Evolutionary conservation across 2,888 invertebrate species (phyloP).

Genomic region (Xylota segnis): DNA sequence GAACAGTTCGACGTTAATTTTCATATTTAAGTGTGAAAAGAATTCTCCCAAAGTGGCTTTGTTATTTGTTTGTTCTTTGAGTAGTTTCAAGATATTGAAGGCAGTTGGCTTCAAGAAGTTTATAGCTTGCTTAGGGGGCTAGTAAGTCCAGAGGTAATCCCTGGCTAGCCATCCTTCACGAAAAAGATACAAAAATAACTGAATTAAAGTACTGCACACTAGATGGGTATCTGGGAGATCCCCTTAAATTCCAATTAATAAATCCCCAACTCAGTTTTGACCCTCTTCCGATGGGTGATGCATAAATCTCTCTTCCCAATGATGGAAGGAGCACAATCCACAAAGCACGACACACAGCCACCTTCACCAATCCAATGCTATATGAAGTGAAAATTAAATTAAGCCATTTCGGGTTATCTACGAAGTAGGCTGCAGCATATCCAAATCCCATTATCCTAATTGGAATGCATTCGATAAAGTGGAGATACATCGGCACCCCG

Average conservation of each 20-base stretch:
- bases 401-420: slow-evolving; percentile 72
- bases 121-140: background rate
- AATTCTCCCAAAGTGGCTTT: slow-evolving; percentile 45
- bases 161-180: background rate
- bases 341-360: slow-evolving; percentile 21
- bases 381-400: slow-evolving; percentile 76
- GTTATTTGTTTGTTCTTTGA: slow-evolving; percentile 20
- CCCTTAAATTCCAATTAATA: slow-evolving; percentile 55
- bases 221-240: slow-evolving; percentile 32
- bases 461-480: slow-evolving; percentile 69
- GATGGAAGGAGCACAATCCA: slow-evolving; percentile 34
- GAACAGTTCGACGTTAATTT: slow-evolving; percentile 65
- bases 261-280: slow-evolving; percentile 21
- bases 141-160: background rate
- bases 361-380: slow-evolving; percentile 18
- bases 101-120: background rate
- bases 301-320: slow-evolving; percentile 47
- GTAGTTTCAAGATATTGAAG: background rate
- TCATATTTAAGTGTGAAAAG: slow-evolving; percentile 71
- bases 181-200: background rate
- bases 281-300: slow-evolving; percentile 8
- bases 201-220: background rate
- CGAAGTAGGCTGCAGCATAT: slow-evolving; percentile 64
- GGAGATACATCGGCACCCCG: background rate
- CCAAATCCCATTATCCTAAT: slow-evolving; percentile 76